Base-by-base conservation (phyloP, 2,797 vertebrate genomes). In the Odontamblyopus lacepedii region DNA sequence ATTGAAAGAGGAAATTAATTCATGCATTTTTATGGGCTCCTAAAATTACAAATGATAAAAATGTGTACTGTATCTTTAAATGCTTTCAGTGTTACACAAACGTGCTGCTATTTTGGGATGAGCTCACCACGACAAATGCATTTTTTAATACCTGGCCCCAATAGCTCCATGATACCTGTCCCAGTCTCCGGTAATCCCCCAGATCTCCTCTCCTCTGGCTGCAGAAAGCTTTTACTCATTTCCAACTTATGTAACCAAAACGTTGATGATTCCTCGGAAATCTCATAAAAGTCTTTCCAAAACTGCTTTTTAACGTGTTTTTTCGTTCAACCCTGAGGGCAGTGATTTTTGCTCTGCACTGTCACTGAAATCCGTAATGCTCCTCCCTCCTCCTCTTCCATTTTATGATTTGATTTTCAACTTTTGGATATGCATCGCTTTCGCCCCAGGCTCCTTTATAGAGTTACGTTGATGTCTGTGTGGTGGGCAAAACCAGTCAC, bases 211-310 rank as follows among this genome's bases (percentile, higher is more conserved):
- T 80, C 64, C 2, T 9, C 77, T 65, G 70, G 77, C 81, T 62
- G 57, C 75, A 62, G 82, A 86, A 78, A 8, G 11, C 68, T 81
- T 78, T 84, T 12, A 59, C 83, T 81, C 78, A 70, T 78, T 77
- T 83, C 77, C 74, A 2, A 1, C 81, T 88, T 86, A 81, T 73
- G 74, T 85, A 84, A 89, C 80, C 71, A 67, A 88, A 50, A 86
- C 89, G 81, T 87, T 83, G 77, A 79, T 78, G 80, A 88, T 84
- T 84, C 82, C 74, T 74, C 76, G 76, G 81, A 87, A 80, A 77
- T 86, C 83, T 85, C 80, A 74, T 85, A 81, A 87, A 81, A 61
- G 72, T 86, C 82, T 84, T 88, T 81, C 69, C 71, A 67, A 81
- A 87, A 75, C 64, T 64, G 73, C 74, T 44, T 79, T 75, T 63